Percentiles rank a stretch among this genome's conserved stretches.
Evolutionary conservation across 2,113 vertebrate genomes (phyloP).

Genomic region (Oenanthe melanoleuca): DNA sequence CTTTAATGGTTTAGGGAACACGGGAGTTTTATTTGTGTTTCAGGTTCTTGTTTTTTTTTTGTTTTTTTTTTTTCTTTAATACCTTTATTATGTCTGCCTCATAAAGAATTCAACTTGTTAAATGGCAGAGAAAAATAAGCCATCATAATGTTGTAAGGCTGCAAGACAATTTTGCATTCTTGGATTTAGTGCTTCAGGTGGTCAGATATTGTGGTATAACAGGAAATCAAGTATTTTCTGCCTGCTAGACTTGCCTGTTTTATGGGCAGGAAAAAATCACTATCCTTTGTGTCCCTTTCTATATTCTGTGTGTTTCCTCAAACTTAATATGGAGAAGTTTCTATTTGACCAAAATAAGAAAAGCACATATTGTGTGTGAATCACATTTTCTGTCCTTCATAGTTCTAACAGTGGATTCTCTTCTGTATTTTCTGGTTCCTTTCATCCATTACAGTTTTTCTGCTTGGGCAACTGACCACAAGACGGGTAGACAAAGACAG

Average conservation of each 20-base stretch:
- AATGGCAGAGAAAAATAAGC: not conserved
- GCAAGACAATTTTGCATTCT: not conserved
- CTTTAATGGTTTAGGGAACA: not conserved
- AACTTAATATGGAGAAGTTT: not conserved
- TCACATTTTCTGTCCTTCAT: fast-evolving
- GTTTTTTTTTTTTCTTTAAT: fast-evolving
- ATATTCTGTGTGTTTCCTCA: not conserved
- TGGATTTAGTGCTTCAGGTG: not conserved
- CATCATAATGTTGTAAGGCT: not conserved
- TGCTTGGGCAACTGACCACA: not conserved
- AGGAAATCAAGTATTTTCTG: not conserved
- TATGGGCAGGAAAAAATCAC: not conserved
- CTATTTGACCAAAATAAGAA: not conserved
- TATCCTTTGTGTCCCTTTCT: not conserved
- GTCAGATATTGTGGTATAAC: not conserved
- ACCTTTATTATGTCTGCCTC: not conserved
- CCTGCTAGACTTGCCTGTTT: not conserved
- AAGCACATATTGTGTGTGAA: not conserved
- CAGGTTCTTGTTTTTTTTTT: fast-evolving
- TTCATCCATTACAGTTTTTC: not conserved
- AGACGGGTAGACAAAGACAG: not conserved
- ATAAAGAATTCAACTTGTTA: not conserved
- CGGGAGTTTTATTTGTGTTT: not conserved
- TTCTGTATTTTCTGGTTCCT: not conserved
- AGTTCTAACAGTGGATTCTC: not conserved